Evolutionary conservation across 2,113 vertebrate genomes (phyloP).

Genomic region (Neopipo cinnamomea): DNA sequence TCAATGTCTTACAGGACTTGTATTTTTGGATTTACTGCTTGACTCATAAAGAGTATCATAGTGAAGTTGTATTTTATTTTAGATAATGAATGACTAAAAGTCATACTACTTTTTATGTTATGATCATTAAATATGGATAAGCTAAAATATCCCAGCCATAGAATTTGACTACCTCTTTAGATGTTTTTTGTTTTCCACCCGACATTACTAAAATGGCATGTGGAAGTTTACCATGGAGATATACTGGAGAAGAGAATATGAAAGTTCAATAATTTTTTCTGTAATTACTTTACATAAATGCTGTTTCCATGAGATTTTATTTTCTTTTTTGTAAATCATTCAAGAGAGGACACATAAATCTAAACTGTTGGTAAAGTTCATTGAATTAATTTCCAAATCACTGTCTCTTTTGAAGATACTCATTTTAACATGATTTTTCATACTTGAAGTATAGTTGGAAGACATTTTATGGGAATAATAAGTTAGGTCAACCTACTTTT

Average conservation of each 20-base stretch:
- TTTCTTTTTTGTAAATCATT: not conserved
- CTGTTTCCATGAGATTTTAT: not conserved
- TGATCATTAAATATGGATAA: not conserved
- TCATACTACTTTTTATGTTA: not conserved
- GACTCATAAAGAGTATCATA: not conserved
- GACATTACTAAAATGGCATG: not conserved
- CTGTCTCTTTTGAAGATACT: not conserved
- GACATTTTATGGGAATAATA: not conserved
- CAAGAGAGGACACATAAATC: not conserved
- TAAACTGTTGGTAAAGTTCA: not conserved
- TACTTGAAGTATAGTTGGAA: not conserved
- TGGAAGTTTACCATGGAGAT: not conserved
- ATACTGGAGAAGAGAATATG: not conserved
- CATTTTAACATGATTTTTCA: not conserved
- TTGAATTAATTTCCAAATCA: not conserved
- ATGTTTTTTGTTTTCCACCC: not conserved
- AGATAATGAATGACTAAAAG: not conserved
- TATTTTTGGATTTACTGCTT: not conserved
- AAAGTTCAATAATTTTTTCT: not conserved
- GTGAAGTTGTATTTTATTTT: not conserved
- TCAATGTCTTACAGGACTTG: not conserved
- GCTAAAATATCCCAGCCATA: not conserved
- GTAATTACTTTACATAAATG: not conserved
- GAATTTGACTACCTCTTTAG: not conserved
- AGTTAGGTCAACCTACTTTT: not conserved